Conservation (phyloP, 2,888 invertebrate species). For the Agrilus cyanescens region DNA sequence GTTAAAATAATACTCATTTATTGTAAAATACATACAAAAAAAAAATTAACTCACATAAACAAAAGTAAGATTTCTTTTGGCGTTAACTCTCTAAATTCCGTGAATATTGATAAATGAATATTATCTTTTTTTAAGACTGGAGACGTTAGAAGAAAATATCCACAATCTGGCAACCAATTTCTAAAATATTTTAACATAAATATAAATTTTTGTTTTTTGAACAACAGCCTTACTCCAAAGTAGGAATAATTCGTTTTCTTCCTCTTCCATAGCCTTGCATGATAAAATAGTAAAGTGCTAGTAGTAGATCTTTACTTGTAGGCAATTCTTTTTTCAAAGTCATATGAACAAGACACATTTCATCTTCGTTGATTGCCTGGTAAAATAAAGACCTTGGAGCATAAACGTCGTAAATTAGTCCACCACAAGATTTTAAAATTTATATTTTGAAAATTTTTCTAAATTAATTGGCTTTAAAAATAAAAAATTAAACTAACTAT, state of each 20-base stretch:
- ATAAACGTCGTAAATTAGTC: background rate
- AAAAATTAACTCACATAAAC: conserved; percentile 36
- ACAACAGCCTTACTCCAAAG: conserved; percentile 56
- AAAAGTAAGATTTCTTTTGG: conserved; percentile 51
- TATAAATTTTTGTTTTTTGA: conserved; percentile 1
- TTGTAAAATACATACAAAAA: conserved; percentile 2
- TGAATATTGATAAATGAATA: conserved; percentile 45
- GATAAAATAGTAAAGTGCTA: conserved; percentile 58
- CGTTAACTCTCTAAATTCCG: conserved; percentile 56
- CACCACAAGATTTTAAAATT: too few relatives aligned
- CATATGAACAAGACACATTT: conserved; percentile 52
- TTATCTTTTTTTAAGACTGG: conserved; percentile 15
- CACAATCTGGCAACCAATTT: conserved; percentile 64
- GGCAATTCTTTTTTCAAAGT: conserved; percentile 46
- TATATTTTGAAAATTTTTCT: too few relatives aligned
- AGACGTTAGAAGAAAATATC: conserved; percentile 29
- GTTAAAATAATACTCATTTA: conserved; percentile 12
- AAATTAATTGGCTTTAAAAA: too few relatives aligned
- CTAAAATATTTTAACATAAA: conserved; percentile 26
- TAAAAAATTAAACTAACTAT: too few relatives aligned
- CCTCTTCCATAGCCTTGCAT: conserved; percentile 50
- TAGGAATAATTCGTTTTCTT: conserved; percentile 51
- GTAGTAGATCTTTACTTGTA: conserved; percentile 38
- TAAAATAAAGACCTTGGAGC: conserved; percentile 3
- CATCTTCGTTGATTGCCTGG: conserved; percentile 38